These are phyloP conservation scores for Brassicogethes aeneus DNA, from an alignment of 2,888 invertebrate species.

Conservation along the genomic window DNA sequence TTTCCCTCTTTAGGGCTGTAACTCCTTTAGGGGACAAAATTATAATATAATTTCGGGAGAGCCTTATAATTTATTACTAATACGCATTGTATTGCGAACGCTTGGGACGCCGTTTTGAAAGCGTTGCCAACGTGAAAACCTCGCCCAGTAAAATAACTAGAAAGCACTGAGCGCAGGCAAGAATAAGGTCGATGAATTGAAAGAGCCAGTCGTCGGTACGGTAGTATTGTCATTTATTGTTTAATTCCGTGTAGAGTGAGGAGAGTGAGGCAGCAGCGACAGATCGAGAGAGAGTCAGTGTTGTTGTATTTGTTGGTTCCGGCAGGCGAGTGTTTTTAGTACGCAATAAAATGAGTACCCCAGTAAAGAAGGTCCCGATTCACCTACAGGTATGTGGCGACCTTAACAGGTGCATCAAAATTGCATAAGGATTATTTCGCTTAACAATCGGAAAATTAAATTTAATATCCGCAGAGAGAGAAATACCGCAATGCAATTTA, in stretches of 20 bases:
- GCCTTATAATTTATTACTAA: too few species aligned
- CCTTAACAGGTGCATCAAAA: not conserved
- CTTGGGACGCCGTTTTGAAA: too few species aligned
- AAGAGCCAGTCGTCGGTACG: not conserved
- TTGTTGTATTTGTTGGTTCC: not conserved
- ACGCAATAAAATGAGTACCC: constrained; percentile 61
- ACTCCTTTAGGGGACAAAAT: too few species aligned
- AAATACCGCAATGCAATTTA: too few species aligned
- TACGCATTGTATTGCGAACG: too few species aligned
- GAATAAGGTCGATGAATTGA: not conserved
- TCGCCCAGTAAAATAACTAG: too few species aligned
- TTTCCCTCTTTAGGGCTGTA: too few species aligned
- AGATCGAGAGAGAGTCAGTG: not conserved
- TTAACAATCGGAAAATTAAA: not conserved
- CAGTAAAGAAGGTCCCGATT: constrained; percentile 91
- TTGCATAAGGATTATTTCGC: not conserved
- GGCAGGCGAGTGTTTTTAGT: not conserved
- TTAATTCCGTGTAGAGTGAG: not conserved
- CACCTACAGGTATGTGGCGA: constrained; percentile 70
- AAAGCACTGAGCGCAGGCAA: not conserved
- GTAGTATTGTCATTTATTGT: not conserved
- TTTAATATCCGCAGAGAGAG: too few species aligned
- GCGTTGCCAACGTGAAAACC: too few species aligned
- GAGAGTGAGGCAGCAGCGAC: not conserved
- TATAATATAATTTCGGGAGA: too few species aligned